Evolutionary conservation across 2,888 invertebrate species (phyloP), one percentile per base, ranked within the genome.

Genomic region (Xestia c-nigrum): DNA sequence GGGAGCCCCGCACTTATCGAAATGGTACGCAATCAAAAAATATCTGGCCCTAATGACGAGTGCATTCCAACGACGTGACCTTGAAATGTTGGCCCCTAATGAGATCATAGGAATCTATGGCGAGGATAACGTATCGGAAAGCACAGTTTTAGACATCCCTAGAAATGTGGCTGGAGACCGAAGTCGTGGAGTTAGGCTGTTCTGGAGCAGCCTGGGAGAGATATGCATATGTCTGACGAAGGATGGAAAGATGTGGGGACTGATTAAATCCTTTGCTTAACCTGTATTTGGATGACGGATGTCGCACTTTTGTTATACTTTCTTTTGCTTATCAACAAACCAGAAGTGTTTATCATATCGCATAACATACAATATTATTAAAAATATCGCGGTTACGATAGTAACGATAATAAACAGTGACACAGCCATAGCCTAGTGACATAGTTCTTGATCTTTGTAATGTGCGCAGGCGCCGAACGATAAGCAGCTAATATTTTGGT

Each of bases 341-440:
- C 50, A 40, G 50, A 68, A 81, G n/a, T 43, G 38, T 40, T 14
- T 47, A 85, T 85, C 76, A 57, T 66, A 72, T 82, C 16, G 46
- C 70, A 52, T 71, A 72, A 72, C n/a, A 52, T 14, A 40, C 50
- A 19, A 64, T 63, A 70, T 69, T 63, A 47, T 40, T 57, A 40
- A 57, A 72, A 75, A 85, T 71, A 67, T 81, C 38, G 52, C 72
- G 19, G 69, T 85, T 81, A 52, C 69, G 83, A 76, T 82, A 81
- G 71, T 69, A 82, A 80, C 85, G 82, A 82, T 82, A 85, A 65
- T 65, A 80, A 72, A 69, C 50, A 55, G 59, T 70, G 81, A 74
- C 70, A 84, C 57, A 66, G 57, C 16, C 38, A 21, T 72, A 80
- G 47, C 66, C 83, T 64, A 83, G 63, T 83, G 76, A 76, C 83